phyloP scores from a whole-genome alignment of 2,113 vertebrate genomes.

The Peromyscus polionotus region DNA sequence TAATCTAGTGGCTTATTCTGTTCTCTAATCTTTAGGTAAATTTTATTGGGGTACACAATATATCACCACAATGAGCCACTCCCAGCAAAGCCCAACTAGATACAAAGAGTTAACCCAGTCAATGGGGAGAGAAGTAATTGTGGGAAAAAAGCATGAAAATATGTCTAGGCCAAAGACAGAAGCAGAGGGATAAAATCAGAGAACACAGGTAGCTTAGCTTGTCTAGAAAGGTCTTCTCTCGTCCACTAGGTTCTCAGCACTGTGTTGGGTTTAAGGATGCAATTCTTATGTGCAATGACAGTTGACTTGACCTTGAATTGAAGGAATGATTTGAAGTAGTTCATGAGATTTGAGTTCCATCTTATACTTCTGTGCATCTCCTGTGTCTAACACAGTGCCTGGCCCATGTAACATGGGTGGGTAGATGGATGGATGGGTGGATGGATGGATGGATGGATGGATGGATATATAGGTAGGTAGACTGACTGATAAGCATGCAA shows the following conservation, averaged over 20 bases:
- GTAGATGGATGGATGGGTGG: not conserved
- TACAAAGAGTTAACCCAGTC: not conserved
- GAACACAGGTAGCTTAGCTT: not conserved
- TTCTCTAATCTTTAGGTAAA: too few relatives aligned
- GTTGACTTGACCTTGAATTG: slow-evolving; percentile 35
- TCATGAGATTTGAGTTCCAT: not conserved
- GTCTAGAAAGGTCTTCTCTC: not conserved
- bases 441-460: not conserved
- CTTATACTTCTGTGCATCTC: not conserved
- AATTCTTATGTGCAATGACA: slow-evolving; percentile 27
- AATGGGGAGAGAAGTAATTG: slow-evolving; percentile 11
- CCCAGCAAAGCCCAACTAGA: not conserved
- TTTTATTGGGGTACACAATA: too few relatives aligned
- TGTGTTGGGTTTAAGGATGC: not conserved
- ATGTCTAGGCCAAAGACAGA: not conserved
- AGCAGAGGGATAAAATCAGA: slow-evolving; percentile 17
- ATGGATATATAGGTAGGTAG: not conserved
- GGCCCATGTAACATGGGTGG: not conserved
- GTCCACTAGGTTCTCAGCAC: not conserved
- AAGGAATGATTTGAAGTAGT: slow-evolving; percentile 41
- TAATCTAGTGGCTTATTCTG: too few relatives aligned
- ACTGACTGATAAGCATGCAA: not conserved
- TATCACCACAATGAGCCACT: not conserved
- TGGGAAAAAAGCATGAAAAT: not conserved
- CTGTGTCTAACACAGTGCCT: slow-evolving; percentile 11